Base-by-base conservation (phyloP, 1,140 invertebrate genomes). In the Latrodectus geometricus region DNA sequence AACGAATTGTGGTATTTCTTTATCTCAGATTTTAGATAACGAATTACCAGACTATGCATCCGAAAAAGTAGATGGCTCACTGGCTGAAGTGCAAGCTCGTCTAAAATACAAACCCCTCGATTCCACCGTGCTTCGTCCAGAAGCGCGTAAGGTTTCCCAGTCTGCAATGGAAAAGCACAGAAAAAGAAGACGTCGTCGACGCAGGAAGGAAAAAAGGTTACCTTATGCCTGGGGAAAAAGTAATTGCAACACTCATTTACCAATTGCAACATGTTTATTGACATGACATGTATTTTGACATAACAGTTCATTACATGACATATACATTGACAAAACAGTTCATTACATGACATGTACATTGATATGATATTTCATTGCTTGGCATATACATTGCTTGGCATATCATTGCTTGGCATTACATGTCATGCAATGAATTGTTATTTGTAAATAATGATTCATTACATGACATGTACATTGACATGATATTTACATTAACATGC, bases 21-120 rank as follows among this genome's bases (percentile, higher is more conserved):
- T n/a, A n/a, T 12, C 23, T 9, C 17, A 86, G 48, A 89, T 91
- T 66, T 88, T 89, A 48, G 90, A 90, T 78, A 92, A 92, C 86
- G 91, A 92, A 88, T 90, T 92, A 69, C 91, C 91, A 11, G 90
- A 91, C 61, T 88, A 90, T 66, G 89, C 90, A 0, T 87, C 70
- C 8, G 69, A 76, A 11, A 82, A 73, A 8, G 87, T 79, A 8
- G 74, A 75, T 20, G 78, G 87, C 14, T 81, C 69, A 9, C 61
- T 70, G 48, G 52, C 50, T 2, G 78, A 87, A 79, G 73, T 72
- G 14, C 73, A 56, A 56, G 49, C 83, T 17, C 75, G 77, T 14
- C 23, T 81, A 0, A 69, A 83, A 14, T 80, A 79, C 76, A 77
- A 88, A 49, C 82, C 88, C 50, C 84, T 76, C 15, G 87, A 78